Conservation (phyloP, 2,888 invertebrate species). For the Athalia cordata region DNA sequence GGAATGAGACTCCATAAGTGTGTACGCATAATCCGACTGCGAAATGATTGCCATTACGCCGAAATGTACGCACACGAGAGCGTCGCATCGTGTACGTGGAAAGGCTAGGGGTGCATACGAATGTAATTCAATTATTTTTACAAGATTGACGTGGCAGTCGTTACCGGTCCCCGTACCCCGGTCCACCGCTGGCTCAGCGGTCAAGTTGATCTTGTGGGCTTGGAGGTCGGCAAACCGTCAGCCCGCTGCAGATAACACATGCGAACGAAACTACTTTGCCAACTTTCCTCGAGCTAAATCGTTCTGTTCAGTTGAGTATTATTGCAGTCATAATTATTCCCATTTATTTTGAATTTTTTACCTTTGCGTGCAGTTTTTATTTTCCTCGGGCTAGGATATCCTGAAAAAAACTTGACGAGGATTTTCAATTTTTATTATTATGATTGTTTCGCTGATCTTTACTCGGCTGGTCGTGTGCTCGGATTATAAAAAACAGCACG, state of each 20-base stretch:
- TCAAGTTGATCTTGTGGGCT: conserved; percentile 40
- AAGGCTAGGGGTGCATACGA: conserved; percentile 36
- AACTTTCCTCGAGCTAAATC: conserved; percentile 14
- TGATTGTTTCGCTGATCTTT: not conserved
- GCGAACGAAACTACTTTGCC: conserved; percentile 38
- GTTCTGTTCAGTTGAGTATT: conserved; percentile 29
- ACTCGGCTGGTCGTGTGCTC: not conserved
- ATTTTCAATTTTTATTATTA: conserved; percentile 6
- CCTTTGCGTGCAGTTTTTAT: not conserved
- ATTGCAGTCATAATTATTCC: conserved; percentile 23
- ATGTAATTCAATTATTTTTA: conserved; percentile 48
- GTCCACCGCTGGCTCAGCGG: conserved; percentile 2
- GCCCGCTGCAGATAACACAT: conserved; percentile 36
- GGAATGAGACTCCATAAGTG: conserved; percentile 15
- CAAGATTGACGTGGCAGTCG: conserved; percentile 46
- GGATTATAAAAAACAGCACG: not conserved
- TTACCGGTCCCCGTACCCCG: conserved; percentile 34
- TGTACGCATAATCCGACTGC: conserved; percentile 28
- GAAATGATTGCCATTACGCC: conserved; percentile 44
- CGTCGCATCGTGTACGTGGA: conserved; percentile 23
- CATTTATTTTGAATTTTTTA: conserved; percentile 27
- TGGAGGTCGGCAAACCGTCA: conserved; percentile 40
- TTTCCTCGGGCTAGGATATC: conserved; percentile 20
- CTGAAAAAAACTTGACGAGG: conserved; percentile 6
- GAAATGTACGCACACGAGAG: conserved; percentile 41